Conservation (phyloP, 2,113 vertebrate species). For the Tragelaphus imberbis region DNA sequence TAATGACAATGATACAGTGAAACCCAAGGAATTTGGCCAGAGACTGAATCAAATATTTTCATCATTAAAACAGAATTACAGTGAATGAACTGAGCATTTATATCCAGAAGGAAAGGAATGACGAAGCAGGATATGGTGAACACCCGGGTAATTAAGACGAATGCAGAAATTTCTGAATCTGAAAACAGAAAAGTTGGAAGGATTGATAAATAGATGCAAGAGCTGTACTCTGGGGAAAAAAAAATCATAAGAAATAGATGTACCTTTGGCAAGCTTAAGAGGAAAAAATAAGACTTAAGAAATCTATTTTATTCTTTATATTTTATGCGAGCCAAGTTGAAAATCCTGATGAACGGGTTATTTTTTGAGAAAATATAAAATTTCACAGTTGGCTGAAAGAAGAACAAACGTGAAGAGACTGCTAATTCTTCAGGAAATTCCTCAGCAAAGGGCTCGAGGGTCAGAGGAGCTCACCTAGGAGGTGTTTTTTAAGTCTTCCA, state of each 20-base stretch:
- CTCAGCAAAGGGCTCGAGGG: neutral
- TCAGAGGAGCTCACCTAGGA: accelerated
- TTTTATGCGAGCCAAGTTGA: neutral
- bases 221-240: neutral
- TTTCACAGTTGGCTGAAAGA: neutral
- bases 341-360: neutral
- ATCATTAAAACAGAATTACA: neutral
- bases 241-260: neutral
- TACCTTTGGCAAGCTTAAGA: neutral
- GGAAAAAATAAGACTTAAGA: neutral
- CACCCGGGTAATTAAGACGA: accelerated
- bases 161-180: accelerated
- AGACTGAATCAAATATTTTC: neutral
- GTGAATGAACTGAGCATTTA: accelerated
- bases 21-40: no score
- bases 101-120: accelerated
- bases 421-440: neutral
- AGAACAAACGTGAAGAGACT: neutral
- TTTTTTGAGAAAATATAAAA: neutral
- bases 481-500: neutral
- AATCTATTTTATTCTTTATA: neutral
- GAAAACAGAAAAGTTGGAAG: neutral
- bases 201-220: neutral
- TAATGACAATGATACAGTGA: accelerated
- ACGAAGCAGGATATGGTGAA: neutral